A percentile compares a stretch with the other conserved stretches of the same genome.
phyloP scores from a whole-genome alignment of 2,888 invertebrate species.

The Nomada ruficornis region DNA sequence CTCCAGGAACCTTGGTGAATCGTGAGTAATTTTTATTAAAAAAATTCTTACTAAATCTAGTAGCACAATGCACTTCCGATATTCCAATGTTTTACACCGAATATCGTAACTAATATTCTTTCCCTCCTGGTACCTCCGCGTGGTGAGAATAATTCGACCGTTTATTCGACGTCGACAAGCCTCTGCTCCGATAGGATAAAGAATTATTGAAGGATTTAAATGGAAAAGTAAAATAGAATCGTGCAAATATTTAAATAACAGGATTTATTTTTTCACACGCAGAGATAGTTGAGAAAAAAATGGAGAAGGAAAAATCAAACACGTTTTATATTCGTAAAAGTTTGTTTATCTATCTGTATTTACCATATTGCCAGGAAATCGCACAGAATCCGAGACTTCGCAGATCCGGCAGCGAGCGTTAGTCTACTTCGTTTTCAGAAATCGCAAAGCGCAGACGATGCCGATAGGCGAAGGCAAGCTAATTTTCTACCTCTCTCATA shows the following conservation, averaged over 20 bases:
- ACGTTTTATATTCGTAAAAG: neutral
- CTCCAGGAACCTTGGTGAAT: constrained; percentile 81
- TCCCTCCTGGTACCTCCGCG: constrained; percentile 29
- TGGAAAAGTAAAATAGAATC: too few relatives aligned
- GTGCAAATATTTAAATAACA: neutral
- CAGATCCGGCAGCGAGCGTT: constrained; percentile 82
- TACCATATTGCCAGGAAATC: constrained; percentile 51
- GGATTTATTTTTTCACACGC: neutral
- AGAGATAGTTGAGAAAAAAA: neutral
- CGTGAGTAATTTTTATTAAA: constrained; percentile 78
- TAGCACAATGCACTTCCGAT: constrained; percentile 52
- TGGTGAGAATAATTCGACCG: constrained; percentile 13
- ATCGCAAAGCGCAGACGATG: constrained; percentile 78
- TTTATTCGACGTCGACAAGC: neutral
- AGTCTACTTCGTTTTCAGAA: constrained; percentile 82
- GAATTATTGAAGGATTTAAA: too few relatives aligned
- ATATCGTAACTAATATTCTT: constrained; percentile 60
- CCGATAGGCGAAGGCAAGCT: constrained; percentile 82
- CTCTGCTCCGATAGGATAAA: too few relatives aligned
- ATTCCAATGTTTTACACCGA: constrained; percentile 40
- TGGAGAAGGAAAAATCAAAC: neutral
- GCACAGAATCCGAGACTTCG: constrained; percentile 81
- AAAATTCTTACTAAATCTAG: constrained; percentile 11
- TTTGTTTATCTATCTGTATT: constrained; percentile 34
- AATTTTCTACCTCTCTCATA: constrained; percentile 64